phyloP scores from a whole-genome alignment of 2,888 invertebrate species.

The Romanomermis culicivorax region DNA sequence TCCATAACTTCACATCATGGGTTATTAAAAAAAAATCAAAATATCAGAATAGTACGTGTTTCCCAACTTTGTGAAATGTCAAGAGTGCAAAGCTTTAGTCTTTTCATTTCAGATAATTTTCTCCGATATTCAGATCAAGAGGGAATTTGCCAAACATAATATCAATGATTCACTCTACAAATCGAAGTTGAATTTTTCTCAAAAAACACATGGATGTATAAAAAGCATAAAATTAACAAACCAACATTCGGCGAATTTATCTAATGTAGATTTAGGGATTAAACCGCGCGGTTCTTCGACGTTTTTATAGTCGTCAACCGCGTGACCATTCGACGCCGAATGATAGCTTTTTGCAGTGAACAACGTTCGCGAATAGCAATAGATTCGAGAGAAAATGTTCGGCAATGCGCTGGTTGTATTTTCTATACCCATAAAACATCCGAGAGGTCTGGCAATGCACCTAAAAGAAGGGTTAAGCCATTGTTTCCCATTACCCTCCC shows the following conservation, averaged over 20 bases:
- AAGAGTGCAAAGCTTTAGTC: too few relatives aligned
- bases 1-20: too few relatives aligned
- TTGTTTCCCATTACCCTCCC: too few relatives aligned
- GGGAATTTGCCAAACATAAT: too few relatives aligned
- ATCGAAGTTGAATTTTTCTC: not conserved
- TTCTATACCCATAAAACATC: conserved; percentile 12
- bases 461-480: too few relatives aligned
- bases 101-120: too few relatives aligned
- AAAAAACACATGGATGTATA: not conserved
- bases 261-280: conserved; percentile 42
- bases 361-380: not conserved
- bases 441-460: conserved; percentile 42
- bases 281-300: not conserved
- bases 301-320: not conserved
- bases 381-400: not conserved
- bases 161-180: too few relatives aligned
- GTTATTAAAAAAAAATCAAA: too few relatives aligned
- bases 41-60: too few relatives aligned
- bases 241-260: conserved; percentile 73
- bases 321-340: not conserved
- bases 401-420: conserved; percentile 7
- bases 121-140: too few relatives aligned
- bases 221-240: conserved; percentile 17
- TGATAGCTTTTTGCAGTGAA: not conserved
- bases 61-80: too few relatives aligned